Conservation (phyloP, 2,888 invertebrate species). For the Oscheius sp. region DNA sequence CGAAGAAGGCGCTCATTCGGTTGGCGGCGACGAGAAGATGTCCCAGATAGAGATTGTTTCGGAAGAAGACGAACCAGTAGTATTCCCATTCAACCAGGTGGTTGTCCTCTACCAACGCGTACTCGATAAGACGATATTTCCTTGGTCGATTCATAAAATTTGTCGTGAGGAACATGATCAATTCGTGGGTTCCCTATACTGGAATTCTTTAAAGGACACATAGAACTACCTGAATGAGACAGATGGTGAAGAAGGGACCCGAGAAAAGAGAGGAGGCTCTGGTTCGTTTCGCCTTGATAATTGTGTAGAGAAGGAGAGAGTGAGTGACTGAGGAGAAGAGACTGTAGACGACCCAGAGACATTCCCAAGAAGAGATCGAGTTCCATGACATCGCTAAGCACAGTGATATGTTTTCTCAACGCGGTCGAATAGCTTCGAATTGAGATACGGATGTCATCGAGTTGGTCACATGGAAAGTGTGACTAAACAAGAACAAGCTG, state of each 20-base stretch:
- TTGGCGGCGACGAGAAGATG: constrained; percentile 11
- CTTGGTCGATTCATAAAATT: constrained; percentile 4
- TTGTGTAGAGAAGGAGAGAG: background rate
- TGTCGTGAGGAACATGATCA: background rate
- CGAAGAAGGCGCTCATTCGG: constrained; percentile 16
- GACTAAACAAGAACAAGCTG: no score
- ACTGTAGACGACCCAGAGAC: constrained; percentile 7
- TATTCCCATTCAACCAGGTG: constrained; percentile 3
- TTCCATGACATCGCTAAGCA: background rate
- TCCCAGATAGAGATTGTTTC: constrained; percentile 16
- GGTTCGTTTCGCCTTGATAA: background rate
- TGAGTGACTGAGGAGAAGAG: background rate
- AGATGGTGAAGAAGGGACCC: constrained; percentile 9
- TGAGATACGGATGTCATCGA: no score
- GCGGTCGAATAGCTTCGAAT: no score
- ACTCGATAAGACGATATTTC: constrained; percentile 16
- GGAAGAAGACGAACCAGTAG: constrained; percentile 8
- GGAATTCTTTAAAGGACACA: background rate
- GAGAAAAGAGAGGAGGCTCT: background rate
- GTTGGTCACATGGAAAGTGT: no score
- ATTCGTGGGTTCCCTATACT: background rate
- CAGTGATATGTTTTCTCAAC: background rate
- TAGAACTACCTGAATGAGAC: constrained; percentile 11
- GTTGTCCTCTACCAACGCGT: background rate
- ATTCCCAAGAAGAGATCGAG: constrained; percentile 11